phyloP scores from a whole-genome alignment of 1,140 invertebrate genomes.

The Pemphigus obesinymphae region DNA sequence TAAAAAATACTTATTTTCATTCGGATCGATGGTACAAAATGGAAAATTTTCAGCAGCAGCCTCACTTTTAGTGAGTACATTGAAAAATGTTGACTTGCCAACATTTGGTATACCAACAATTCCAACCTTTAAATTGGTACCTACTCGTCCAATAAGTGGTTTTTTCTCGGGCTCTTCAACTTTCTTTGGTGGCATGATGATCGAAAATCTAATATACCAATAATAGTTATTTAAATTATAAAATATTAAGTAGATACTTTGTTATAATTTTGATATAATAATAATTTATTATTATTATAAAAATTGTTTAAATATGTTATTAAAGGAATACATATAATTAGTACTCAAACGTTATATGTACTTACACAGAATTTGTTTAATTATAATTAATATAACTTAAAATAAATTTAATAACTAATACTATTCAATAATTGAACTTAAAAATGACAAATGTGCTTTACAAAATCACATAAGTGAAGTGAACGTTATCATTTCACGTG shows the following conservation, averaged over 20 bases:
- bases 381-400: neutral
- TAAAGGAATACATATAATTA: neutral
- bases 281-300: neutral
- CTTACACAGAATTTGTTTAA: neutral
- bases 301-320: neutral
- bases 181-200: constrained; percentile 88
- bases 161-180: constrained; percentile 80
- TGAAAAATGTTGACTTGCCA: constrained; percentile 99
- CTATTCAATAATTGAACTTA: neutral
- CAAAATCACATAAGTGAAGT: neutral
- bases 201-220: neutral
- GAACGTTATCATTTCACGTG: neutral
- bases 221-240: too few relatives aligned
- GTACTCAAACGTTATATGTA: neutral
- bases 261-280: neutral
- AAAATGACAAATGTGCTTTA: neutral
- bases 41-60: constrained; percentile 97
- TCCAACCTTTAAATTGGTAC: constrained; percentile 94
- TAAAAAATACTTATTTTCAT: constrained; percentile 95
- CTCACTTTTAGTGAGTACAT: constrained; percentile 94
- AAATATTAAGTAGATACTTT: neutral
- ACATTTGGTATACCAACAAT: constrained; percentile 96
- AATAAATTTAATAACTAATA: neutral
- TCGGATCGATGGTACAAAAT: constrained; percentile 99
- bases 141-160: constrained; percentile 92